A percentile compares a stretch with the other conserved stretches of the same genome.
These are phyloP conservation scores for Mimumesa dahlbomi DNA, from an alignment of 2,888 invertebrate genomes.

Conservation along the genomic window DNA sequence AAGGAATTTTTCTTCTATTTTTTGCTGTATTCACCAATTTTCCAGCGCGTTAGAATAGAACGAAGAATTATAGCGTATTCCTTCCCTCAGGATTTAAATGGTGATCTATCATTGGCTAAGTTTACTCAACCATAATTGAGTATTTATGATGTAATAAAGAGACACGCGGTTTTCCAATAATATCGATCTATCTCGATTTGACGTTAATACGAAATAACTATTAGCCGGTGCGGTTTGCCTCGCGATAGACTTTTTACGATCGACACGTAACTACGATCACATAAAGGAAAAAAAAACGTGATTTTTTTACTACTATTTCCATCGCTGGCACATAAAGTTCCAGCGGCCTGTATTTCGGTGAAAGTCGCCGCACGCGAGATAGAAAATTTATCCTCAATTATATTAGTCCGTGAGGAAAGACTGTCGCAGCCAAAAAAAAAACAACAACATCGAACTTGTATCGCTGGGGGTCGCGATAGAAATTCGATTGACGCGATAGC, in stretches of 20 bases:
- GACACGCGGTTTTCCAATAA: slow-evolving; percentile 18
- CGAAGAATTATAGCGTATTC: neutral
- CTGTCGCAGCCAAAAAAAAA: too few species aligned
- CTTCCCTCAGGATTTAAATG: neutral
- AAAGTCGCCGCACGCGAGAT: too few species aligned
- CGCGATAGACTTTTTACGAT: neutral
- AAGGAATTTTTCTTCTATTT: neutral
- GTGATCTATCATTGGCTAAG: slow-evolving; percentile 8
- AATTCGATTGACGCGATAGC: slow-evolving; percentile 3
- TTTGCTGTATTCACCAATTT: too few species aligned
- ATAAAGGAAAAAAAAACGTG: neutral
- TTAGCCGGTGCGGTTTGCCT: neutral
- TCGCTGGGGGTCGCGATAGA: too few species aligned
- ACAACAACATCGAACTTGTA: too few species aligned
- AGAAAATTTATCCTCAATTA: too few species aligned
- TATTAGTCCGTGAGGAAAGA: too few species aligned
- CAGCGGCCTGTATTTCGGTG: neutral
- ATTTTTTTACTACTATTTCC: neutral
- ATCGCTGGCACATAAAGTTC: neutral
- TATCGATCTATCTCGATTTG: slow-evolving; percentile 20
- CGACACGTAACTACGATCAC: neutral
- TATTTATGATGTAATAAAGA: slow-evolving; percentile 43
- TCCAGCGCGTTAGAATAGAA: too few species aligned
- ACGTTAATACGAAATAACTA: slow-evolving; percentile 18
- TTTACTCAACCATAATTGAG: slow-evolving; percentile 24